Evolutionary conservation across 2,888 invertebrate species (phyloP).

Genomic region (Meghimatium bilineatum): DNA sequence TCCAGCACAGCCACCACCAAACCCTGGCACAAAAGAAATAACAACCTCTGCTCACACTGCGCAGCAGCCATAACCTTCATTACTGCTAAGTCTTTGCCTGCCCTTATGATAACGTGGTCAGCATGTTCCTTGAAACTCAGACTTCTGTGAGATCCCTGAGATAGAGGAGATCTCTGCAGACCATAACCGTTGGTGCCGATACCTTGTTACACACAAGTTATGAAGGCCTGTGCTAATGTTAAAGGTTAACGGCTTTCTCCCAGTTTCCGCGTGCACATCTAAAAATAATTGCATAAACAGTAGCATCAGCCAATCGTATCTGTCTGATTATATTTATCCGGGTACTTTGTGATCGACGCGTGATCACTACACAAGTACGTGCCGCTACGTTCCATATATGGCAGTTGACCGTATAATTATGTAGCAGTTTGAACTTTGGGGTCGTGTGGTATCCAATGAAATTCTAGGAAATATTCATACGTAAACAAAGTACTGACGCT

Average conservation of each 20-base stretch:
- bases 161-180: too few species aligned
- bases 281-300: slow-evolving; percentile 29
- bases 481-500: slow-evolving; percentile 58
- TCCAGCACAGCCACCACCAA: too few species aligned
- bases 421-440: slow-evolving; percentile 56
- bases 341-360: slow-evolving; percentile 46
- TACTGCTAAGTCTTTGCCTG: too few species aligned
- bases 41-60: too few species aligned
- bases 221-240: too few species aligned
- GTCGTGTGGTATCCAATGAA: slow-evolving; percentile 52
- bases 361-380: slow-evolving; percentile 55
- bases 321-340: slow-evolving; percentile 27
- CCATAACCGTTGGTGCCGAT: too few species aligned
- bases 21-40: too few species aligned
- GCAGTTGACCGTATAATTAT: slow-evolving; percentile 61
- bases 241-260: background rate
- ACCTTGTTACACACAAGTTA: too few species aligned
- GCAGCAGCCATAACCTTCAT: too few species aligned
- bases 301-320: slow-evolving; percentile 38
- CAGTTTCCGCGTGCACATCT: slow-evolving; percentile 24
- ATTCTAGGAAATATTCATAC: slow-evolving; percentile 42
- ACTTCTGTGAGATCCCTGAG: too few species aligned
- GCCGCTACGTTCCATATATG: slow-evolving; percentile 48
- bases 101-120: too few species aligned
- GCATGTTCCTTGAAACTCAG: too few species aligned